phyloP scores from a whole-genome alignment of 2,888 invertebrate species.

The Antheraea yamamai region DNA sequence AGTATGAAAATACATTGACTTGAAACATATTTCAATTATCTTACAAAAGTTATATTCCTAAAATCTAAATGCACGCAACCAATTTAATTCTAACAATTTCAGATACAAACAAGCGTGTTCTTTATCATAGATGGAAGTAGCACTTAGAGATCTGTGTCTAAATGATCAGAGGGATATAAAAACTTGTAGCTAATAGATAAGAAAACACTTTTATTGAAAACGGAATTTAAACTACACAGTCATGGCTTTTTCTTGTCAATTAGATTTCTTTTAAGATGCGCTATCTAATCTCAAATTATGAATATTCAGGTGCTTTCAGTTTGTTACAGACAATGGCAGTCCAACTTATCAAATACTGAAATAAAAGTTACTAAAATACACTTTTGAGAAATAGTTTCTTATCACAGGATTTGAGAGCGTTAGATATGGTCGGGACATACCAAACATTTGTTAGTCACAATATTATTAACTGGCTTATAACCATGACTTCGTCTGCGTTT shows the following conservation, averaged over 20 bases:
- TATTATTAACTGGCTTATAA: background rate
- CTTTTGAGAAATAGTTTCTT: background rate
- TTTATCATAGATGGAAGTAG: background rate
- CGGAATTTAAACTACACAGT: background rate
- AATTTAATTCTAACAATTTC: background rate
- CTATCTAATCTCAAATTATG: background rate
- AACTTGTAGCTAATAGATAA: background rate
- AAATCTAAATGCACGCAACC: background rate
- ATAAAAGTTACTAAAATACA: background rate
- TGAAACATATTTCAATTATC: background rate
- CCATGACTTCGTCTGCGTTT: no score
- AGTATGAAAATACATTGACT: background rate
- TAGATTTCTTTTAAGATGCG: background rate
- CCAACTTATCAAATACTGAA: background rate
- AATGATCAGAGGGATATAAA: background rate
- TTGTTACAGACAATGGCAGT: background rate
- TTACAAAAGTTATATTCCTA: background rate
- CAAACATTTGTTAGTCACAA: background rate
- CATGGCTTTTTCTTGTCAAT: background rate
- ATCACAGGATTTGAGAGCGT: background rate
- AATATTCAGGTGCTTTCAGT: background rate
- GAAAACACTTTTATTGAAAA: background rate
- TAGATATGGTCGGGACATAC: no score
- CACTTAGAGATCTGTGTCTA: background rate
- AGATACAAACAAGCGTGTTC: no score